phyloP scores from a whole-genome alignment of 2,797 vertebrate species.

The Tragopan temminckii region DNA sequence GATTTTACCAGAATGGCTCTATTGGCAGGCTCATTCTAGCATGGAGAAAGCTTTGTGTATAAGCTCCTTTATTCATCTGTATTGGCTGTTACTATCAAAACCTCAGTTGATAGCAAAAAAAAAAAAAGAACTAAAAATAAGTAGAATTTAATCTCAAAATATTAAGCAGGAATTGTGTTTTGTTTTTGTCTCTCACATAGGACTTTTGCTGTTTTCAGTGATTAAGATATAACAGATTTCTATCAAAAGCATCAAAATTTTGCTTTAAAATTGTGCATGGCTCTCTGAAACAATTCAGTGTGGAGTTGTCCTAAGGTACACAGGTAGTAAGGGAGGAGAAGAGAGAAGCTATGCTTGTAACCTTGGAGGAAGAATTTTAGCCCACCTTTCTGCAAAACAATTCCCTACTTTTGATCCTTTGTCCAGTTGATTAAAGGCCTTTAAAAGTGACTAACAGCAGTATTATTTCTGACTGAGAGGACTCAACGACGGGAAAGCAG shows the following conservation, averaged over 20 bases:
- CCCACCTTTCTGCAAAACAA: not conserved
- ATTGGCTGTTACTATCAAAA: not conserved
- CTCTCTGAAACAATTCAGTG: not conserved
- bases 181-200: not conserved
- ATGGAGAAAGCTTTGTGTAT: not conserved
- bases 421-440: not conserved
- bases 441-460: not conserved
- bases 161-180: not conserved
- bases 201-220: not conserved
- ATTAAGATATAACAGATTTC: not conserved
- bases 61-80: not conserved
- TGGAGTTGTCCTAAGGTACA: not conserved
- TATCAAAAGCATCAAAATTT: not conserved
- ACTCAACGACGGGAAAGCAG: not conserved
- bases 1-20: not conserved
- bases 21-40: not conserved
- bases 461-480: not conserved
- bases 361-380: not conserved
- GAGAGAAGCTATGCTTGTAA: not conserved
- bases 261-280: not conserved
- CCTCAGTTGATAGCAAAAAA: not conserved
- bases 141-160: not conserved
- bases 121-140: not conserved
- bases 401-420: not conserved
- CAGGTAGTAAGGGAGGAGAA: not conserved